Conservation (phyloP, 1,140 invertebrate genomes). For the Babylonia areolata region DNA sequence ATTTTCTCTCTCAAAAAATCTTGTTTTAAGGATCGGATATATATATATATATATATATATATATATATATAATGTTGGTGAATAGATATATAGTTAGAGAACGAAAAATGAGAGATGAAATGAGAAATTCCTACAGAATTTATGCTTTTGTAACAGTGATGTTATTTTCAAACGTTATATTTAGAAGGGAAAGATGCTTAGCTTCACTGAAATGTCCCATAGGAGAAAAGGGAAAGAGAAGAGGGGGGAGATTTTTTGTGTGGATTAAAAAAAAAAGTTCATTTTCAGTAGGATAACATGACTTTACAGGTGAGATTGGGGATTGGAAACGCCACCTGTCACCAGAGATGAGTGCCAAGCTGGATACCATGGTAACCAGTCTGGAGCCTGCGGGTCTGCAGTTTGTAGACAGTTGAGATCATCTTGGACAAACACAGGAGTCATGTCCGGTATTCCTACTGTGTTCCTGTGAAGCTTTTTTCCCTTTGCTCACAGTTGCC, state of each 20-base stretch:
- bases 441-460: not conserved
- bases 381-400: slow-evolving; percentile 50
- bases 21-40: too few species aligned
- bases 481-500: too few species aligned
- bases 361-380: slow-evolving; percentile 54
- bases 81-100: too few species aligned
- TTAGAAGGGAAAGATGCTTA: too few species aligned
- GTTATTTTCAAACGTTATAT: too few species aligned
- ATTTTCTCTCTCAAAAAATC: too few species aligned
- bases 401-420: slow-evolving; percentile 39
- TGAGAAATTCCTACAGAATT: too few species aligned
- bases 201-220: too few species aligned
- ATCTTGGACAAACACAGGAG: not conserved
- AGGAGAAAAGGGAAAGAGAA: not conserved
- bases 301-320: slow-evolving; percentile 60
- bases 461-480: not conserved
- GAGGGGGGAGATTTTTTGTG: not conserved
- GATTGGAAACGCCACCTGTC: slow-evolving; percentile 61
- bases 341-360: slow-evolving; percentile 50
- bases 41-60: too few species aligned
- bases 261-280: not conserved
- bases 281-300: not conserved
- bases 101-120: too few species aligned
- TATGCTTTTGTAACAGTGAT: too few species aligned
- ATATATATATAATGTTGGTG: too few species aligned